Conservation (phyloP, 2,888 invertebrate genomes). For the Cephus runcator region DNA sequence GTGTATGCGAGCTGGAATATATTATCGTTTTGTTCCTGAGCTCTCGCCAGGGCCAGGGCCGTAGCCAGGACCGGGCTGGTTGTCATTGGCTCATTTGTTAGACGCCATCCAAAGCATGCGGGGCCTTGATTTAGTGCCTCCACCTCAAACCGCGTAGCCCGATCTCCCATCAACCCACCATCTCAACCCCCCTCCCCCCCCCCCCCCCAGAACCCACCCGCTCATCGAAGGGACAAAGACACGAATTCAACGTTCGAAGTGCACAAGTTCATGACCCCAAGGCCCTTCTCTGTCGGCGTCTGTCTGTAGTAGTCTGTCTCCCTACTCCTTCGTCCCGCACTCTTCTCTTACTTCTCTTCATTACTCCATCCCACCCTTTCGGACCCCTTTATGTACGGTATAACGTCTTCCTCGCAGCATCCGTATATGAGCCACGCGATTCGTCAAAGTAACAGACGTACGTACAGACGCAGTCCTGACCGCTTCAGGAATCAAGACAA, state of each 20-base stretch:
- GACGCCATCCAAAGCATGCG: constrained; percentile 66
- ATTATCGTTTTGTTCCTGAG: constrained; percentile 64
- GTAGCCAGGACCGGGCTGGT: constrained; percentile 52
- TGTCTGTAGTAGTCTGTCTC: constrained; percentile 14
- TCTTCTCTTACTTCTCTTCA: constrained; percentile 22
- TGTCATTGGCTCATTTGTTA: constrained; percentile 67
- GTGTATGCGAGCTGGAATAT: constrained; percentile 55
- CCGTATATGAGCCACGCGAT: constrained; percentile 42
- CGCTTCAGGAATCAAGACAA: constrained; percentile 9
- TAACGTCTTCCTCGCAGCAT: constrained; percentile 41
- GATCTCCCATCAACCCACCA: constrained; percentile 11
- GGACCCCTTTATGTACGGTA: constrained; percentile 23
- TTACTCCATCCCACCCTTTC: constrained; percentile 15
- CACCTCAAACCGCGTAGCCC: constrained; percentile 47
- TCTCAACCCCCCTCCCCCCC: constrained; percentile 18
- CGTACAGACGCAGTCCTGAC: constrained; percentile 24
- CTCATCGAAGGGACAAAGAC: constrained; percentile 59
- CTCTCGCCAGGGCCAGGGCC: constrained; percentile 40
- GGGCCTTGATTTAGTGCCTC: constrained; percentile 65
- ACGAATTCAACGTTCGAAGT: constrained; percentile 45
- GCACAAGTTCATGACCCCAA: constrained; percentile 50
- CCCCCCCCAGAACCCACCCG: constrained; percentile 11
- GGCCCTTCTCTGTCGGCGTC: neutral
- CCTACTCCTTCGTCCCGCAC: constrained; percentile 14
- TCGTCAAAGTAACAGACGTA: constrained; percentile 41